These are phyloP conservation scores for Mythimna vitellina DNA, from an alignment of 2,888 invertebrate species.

Conservation along the genomic window DNA sequence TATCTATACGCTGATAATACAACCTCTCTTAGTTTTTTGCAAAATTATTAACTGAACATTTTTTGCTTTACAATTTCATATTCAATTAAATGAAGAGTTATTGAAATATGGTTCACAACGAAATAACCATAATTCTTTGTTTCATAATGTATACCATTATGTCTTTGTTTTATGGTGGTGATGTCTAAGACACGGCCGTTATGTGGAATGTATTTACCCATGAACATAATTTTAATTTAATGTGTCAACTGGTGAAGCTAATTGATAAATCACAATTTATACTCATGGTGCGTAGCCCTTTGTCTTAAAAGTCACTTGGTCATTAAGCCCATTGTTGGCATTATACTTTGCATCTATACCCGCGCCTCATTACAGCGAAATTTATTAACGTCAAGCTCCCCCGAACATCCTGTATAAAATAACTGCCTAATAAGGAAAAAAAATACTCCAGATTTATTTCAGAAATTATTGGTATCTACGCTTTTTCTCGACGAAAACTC, in stretches of 20 bases:
- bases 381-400: constrained; percentile 72
- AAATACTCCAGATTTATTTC: constrained; percentile 75
- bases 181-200: constrained; percentile 16
- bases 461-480: constrained; percentile 73
- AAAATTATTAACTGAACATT: constrained; percentile 1
- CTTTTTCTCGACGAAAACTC: constrained; percentile 65
- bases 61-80: not conserved
- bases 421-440: constrained; percentile 77
- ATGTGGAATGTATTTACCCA: constrained; percentile 3
- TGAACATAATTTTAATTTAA: constrained; percentile 8
- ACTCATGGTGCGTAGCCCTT: constrained; percentile 46
- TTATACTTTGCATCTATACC: constrained; percentile 70
- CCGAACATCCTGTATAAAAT: constrained; percentile 67
- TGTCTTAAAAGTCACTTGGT: constrained; percentile 63
- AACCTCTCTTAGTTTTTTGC: not conserved
- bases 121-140: constrained; percentile 24
- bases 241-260: constrained; percentile 21
- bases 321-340: constrained; percentile 73
- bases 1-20: constrained; percentile 1
- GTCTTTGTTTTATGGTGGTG: constrained; percentile 32
- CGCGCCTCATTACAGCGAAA: constrained; percentile 73
- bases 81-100: constrained; percentile 22
- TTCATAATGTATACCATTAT: constrained; percentile 16
- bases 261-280: constrained; percentile 49
- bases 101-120: constrained; percentile 12